Evolutionary conservation across 2,888 invertebrate species (phyloP), one percentile per base, ranked within the genome.

Genomic region (Tinea semifulvella): DNA sequence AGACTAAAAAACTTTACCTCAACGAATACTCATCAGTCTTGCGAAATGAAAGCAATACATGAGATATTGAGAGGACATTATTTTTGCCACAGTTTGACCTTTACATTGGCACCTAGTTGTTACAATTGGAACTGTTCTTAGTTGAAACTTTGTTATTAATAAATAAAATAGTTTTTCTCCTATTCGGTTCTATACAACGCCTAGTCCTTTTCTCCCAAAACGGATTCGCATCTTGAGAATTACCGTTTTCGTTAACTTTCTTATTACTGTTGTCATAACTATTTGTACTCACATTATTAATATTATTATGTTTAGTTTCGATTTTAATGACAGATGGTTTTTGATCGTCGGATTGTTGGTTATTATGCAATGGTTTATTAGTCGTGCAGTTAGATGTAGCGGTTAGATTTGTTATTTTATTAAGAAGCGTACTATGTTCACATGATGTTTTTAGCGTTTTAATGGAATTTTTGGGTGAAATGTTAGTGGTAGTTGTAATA

Each of bases 401-500:
- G n/a, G 64, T 60, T 57, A 60, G 57, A 56, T 57, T 65, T 48
- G 63, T 64, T 52, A 68, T 53, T 52, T 68, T 61, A 50, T 63
- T 63, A 59, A 54, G 58, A 61, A 61, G 65, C 61, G 56, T 53
- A 50, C 58, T 65, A 60, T 58, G 55, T 46, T 57, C 58, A 47
- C 52, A 63, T 55, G 56, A 56, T 56, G 56, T 48, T 56, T 68
- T 75, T 69, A 73, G 73, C 70, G 68, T 58, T 68, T 75, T 75
- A 67, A 75, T 69, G 70, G 77, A 75, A 68, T 66, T 73, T 61
- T 77, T 79, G 55, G 79, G 75, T 65, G 80, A 79, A 56, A 76
- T 75, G 64, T 79, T 80, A 79, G 80, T 74, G 61, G 74, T 81
- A 58, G 81, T 81, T 58, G 73, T 77, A 60, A 82, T 82, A 63